Evolutionary conservation across 1,140 invertebrate species (phyloP), one percentile per base, ranked within the genome.

Genomic region (Caenorhabditis briggsae): DNA sequence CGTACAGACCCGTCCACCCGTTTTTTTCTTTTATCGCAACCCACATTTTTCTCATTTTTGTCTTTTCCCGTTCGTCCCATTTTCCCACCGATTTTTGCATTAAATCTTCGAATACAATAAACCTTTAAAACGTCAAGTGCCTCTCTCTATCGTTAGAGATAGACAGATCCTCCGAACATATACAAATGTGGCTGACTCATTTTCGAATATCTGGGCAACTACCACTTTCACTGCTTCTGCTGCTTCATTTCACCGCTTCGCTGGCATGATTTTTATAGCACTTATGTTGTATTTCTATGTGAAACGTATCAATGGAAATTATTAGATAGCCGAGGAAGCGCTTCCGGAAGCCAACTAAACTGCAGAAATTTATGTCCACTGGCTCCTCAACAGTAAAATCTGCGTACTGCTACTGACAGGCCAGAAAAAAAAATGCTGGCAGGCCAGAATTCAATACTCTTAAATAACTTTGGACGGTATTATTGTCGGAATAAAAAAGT

Each of bases 101-200:
- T 16, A n/a, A n/a, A 12, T 70, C 65, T 78, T 50, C 70, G 70
- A 78, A 78, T 78, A 25, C 53, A 78, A 78, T 78, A 78, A 78
- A 78, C 5, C 33, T 50, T 33, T 78, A 50, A 74, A 74, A 74
- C 61, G 61, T 65, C 61, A 65, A n/a, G 12, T 12, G n/a, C 70
- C 33, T 33, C 33, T 33, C 33, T 33, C 33, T 33, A 33, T 33
- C 33, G 33, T 33, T 33, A n/a, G 11, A 23, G 16, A 50, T 5
- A 8, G 5, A 14, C 16, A 20, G n/a, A 70, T 9, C 5, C 1
- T 9, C 9, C 18, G 43, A 78, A 50, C 7, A 50, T 5, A 78
- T 5, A 20, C 3, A 25, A 50, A 53, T 50, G 46, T 53, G n/a
- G 70, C n/a, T 78, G 70, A 50, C 46, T 78, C 70, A 78, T 78